phyloP scores from a whole-genome alignment of 2,888 invertebrate species.

The Drosophila subsilvestris region DNA sequence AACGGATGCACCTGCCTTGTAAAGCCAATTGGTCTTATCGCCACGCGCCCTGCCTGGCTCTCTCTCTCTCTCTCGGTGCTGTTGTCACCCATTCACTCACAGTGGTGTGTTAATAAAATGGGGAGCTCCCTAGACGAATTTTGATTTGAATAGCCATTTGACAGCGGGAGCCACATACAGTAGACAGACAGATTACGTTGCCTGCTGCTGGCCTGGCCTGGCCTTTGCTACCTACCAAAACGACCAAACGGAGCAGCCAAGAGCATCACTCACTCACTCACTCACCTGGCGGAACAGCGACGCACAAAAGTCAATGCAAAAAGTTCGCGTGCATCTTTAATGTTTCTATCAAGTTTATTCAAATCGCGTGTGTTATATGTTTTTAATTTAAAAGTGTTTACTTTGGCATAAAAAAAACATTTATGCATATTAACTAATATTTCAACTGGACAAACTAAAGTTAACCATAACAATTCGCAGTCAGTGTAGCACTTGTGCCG shows the following conservation, averaged over 20 bases:
- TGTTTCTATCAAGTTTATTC: background rate
- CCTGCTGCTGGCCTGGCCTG: slow-evolving; percentile 36
- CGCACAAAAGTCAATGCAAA: slow-evolving; percentile 54
- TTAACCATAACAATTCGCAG: slow-evolving; percentile 47
- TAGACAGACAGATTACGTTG: slow-evolving; percentile 55
- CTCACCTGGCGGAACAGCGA: slow-evolving; percentile 70
- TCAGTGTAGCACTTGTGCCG: slow-evolving; percentile 74
- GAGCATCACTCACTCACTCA: slow-evolving; percentile 70
- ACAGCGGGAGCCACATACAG: slow-evolving; percentile 45
- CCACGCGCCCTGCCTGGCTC: slow-evolving; percentile 44
- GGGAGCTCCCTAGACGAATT: slow-evolving; percentile 56
- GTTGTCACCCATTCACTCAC: slow-evolving; percentile 39
- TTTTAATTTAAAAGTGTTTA: background rate
- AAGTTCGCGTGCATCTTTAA: slow-evolving; percentile 47
- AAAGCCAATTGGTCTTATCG: slow-evolving; percentile 49
- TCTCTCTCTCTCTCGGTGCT: slow-evolving; percentile 8
- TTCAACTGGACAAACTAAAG: background rate
- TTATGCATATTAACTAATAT: background rate
- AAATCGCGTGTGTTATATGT: background rate
- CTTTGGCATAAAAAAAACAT: background rate
- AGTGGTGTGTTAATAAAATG: slow-evolving; percentile 24
- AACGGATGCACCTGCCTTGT: slow-evolving; percentile 60
- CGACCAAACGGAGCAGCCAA: slow-evolving; percentile 36
- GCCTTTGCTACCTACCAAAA: slow-evolving; percentile 63
- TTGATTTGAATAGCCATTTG: slow-evolving; percentile 73